A percentile compares a stretch with the other conserved stretches of the same genome.
Conservation (phyloP, 1,140 invertebrate genomes). For the Agrypnia vestita region DNA sequence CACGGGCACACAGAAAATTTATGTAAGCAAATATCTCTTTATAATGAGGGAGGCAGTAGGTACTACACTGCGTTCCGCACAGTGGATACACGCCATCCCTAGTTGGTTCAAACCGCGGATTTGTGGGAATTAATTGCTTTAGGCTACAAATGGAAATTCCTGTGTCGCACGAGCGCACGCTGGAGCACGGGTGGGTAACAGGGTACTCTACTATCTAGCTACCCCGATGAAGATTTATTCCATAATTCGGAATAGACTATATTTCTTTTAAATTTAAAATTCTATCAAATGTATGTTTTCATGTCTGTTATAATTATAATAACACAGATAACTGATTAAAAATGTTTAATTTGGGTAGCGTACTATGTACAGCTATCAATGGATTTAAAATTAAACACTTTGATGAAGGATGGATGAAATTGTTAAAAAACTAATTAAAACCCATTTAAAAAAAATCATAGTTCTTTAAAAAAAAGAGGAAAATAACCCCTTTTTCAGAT, state of each 20-base stretch:
- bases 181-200: not conserved
- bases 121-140: constrained; percentile 29
- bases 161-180: not conserved
- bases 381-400: too few species aligned
- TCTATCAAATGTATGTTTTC: too few species aligned
- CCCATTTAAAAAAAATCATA: too few species aligned
- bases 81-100: not conserved
- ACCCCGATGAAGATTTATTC: constrained; percentile 12
- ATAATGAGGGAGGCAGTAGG: not conserved
- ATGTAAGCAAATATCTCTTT: not conserved
- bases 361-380: too few species aligned
- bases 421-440: too few species aligned
- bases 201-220: not conserved
- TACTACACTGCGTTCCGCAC: constrained; percentile 14
- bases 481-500: too few species aligned
- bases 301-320: too few species aligned
- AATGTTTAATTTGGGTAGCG: too few species aligned
- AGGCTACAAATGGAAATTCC: constrained; percentile 23
- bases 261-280: too few species aligned
- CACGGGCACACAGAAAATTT: not conserved
- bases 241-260: not conserved
- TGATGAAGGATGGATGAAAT: too few species aligned
- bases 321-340: too few species aligned
- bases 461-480: too few species aligned
- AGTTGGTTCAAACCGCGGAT: constrained; percentile 8